Percentiles rank a stretch among this genome's conserved stretches.
These are phyloP conservation scores for Eubasilissa regina DNA, from an alignment of 1,140 invertebrate genomes.

Conservation along the genomic window DNA sequence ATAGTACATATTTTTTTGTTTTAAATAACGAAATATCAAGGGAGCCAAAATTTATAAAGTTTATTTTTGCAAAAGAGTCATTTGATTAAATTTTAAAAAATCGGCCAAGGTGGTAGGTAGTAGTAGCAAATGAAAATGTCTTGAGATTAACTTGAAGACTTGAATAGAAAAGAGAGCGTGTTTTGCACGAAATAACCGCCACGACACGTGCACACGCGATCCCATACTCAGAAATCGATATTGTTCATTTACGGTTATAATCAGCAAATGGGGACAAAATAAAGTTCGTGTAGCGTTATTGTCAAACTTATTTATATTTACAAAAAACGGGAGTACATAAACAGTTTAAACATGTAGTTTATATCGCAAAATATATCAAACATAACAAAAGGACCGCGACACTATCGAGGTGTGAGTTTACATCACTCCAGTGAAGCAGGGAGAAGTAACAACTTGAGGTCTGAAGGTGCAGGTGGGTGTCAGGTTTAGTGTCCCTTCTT, in stretches of 20 bases:
- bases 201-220: neutral
- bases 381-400: slow-evolving; percentile 53
- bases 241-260: neutral
- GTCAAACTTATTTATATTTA: slow-evolving; percentile 52
- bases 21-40: too few species aligned
- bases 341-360: slow-evolving; percentile 36
- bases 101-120: neutral
- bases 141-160: slow-evolving; percentile 4
- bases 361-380: slow-evolving; percentile 50
- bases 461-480: neutral
- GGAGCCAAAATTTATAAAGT: too few species aligned
- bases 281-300: slow-evolving; percentile 10
- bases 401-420: slow-evolving; percentile 5
- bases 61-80: too few species aligned
- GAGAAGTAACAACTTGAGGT: neutral
- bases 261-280: slow-evolving; percentile 17
- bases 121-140: neutral
- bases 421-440: neutral
- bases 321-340: slow-evolving; percentile 49
- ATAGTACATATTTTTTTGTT: too few species aligned
- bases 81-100: too few species aligned
- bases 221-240: slow-evolving; percentile 10
- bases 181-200: neutral
- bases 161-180: neutral
- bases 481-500: slow-evolving; percentile 70